These are phyloP conservation scores for Megathymus violae DNA, from an alignment of 1,140 invertebrate species.

Conservation along the genomic window DNA sequence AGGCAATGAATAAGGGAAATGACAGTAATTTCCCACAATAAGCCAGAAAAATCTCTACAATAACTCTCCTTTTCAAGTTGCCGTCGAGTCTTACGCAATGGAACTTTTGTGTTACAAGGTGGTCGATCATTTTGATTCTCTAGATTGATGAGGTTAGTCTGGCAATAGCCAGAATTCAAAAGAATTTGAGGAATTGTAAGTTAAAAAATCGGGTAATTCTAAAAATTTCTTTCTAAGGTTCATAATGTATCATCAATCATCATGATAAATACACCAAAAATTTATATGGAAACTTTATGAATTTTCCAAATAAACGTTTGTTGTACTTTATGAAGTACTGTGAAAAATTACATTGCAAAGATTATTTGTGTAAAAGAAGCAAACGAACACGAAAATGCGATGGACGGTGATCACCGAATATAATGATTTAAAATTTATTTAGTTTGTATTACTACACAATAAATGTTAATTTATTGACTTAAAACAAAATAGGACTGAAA, in stretches of 20 bases:
- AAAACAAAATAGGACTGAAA: too few relatives aligned
- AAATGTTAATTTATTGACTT: too few relatives aligned
- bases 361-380: too few relatives aligned
- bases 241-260: not conserved
- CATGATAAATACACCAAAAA: not conserved
- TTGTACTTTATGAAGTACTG: too few relatives aligned
- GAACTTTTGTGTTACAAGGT: slow-evolving; percentile 21
- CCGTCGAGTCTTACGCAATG: slow-evolving; percentile 22
- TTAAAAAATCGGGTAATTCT: not conserved
- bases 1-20: slow-evolving; percentile 50
- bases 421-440: too few relatives aligned
- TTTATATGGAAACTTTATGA: not conserved
- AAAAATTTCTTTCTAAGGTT: not conserved
- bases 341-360: too few relatives aligned
- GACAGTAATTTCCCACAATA: slow-evolving; percentile 57
- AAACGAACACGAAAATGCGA: too few relatives aligned
- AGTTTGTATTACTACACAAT: too few relatives aligned
- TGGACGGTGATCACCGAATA: too few relatives aligned
- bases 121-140: slow-evolving; percentile 25
- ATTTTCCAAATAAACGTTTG: too few relatives aligned
- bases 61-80: slow-evolving; percentile 39
- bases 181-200: slow-evolving; percentile 17
- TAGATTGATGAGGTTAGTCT: slow-evolving; percentile 29
- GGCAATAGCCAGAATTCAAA: too few relatives aligned
- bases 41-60: slow-evolving; percentile 60